A percentile compares a stretch with the other conserved stretches of the same genome.
Evolutionary conservation across 2,113 vertebrate genomes (phyloP).

Genomic region (Centropristis striata): DNA sequence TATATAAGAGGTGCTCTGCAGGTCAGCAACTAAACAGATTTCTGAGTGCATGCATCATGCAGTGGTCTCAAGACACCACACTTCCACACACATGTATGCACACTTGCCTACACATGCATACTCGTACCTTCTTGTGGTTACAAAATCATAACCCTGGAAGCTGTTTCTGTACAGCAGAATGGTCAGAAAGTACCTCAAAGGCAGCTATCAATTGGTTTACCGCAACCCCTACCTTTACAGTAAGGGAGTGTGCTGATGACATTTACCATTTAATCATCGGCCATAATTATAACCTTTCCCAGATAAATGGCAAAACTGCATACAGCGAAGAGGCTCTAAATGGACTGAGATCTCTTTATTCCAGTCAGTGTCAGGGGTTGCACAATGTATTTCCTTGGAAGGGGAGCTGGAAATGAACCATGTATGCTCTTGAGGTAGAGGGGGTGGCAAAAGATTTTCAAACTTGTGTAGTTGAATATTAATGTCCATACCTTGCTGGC

Average conservation of each 20-base stretch:
- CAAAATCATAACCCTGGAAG: constrained; percentile 5
- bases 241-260: constrained; percentile 3
- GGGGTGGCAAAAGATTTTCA: constrained; percentile 19
- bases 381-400: not conserved
- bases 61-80: constrained; percentile 37
- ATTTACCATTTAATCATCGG: constrained; percentile 10
- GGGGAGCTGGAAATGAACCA: not conserved
- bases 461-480: not conserved
- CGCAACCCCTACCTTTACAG: constrained; percentile 15
- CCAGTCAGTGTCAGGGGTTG: not conserved
- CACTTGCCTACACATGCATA: constrained; percentile 14
- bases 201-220: constrained; percentile 12
- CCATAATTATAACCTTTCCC: constrained; percentile 13
- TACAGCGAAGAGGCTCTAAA: constrained; percentile 4
- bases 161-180: constrained; percentile 16
- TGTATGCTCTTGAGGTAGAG: not conserved
- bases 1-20: constrained; percentile 51
- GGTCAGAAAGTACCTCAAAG: not conserved
- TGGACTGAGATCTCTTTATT: not conserved
- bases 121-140: constrained; percentile 24
- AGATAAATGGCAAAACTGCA: not conserved
- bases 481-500: not conserved
- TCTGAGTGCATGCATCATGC: constrained; percentile 42
- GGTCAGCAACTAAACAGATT: constrained; percentile 35
- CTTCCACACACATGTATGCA: constrained; percentile 4